Base-by-base conservation (phyloP, 2,888 invertebrate genomes). In the Sesia bembeciformis region DNA sequence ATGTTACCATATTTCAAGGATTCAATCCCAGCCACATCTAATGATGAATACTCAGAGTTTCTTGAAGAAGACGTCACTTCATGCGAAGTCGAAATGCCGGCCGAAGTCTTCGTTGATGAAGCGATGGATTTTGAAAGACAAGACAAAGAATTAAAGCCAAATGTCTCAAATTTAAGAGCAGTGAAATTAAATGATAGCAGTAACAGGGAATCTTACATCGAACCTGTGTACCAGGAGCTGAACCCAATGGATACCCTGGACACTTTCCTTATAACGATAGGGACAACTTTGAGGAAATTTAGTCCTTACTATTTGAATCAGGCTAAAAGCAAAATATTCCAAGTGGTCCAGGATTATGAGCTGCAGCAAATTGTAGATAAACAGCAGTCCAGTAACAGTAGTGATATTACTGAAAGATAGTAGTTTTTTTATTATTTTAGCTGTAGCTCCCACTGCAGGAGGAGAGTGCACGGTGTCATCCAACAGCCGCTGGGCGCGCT, bases 341-440 rank as follows among this genome's bases (percentile, higher is more conserved):
- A 85, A 50, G 80, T 86, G n/a, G 87, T 88, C 0, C 88, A 87
- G 57, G 85, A 88, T 51, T 87, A 81, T 60, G 88, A 88, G 61
- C 57, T 88, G 55, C 70, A 86, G 59, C 88, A 88, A 63, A 84
- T 85, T 2, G 67, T 83, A 0, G 68, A 68, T 57, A 79, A 78
- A 52, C 72, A 68, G 4, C 50, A 57, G 49, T 4, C 51, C 7
- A 52, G 8, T 4, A 40, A 40, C 6, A 52, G 52, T 7, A 40
- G 23, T 52, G 46, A 23, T 23, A 23, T 23, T 23, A 23, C 23
- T 23, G 23, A 23, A 23, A 23, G 23, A 23, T 23, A 23, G 23
- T 23, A 23, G 23, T 23, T 23, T 23, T 23, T 23, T 23, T 23
- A n/a, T 23, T 23, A 23, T 23, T 23, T 23, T 23, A 23, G 23